Base-by-base conservation (phyloP, 1,140 invertebrate genomes). In the Episyrphus balteatus region DNA sequence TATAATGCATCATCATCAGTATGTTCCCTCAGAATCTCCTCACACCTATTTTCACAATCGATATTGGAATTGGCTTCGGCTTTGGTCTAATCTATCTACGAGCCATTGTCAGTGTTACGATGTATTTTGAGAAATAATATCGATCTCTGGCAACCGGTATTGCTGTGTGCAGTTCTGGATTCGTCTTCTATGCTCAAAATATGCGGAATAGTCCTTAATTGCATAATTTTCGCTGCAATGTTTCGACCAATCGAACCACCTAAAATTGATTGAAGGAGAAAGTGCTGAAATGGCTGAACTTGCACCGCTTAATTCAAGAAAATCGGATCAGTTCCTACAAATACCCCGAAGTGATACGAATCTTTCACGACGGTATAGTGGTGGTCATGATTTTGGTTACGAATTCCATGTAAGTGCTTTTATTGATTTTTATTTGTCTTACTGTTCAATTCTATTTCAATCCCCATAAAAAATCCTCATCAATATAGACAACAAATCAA, bases 31-130 rank as follows among this genome's bases (percentile, higher is more conserved):
- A 71, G 32, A 86, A 77, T 68, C 74, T 92, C 3, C 21, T 26
- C 21, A 26, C 21, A 5, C 8, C 8, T 5, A 26, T 26, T 26
- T 26, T 26, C 8, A 87, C 88, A 2, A 83, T 92, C 51, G 89
- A 89, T 6, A 62, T 94, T 8, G 81, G 87, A 51, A 78, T 87
- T 55, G 90, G 91, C 36, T 71, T 92, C 18, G 90, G 91, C 8
- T 88, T 92, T 59, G 91, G 90, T 2, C 75, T 94, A 52, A 89
- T 93, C 47, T 95, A 93, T 61, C 73, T 94, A 10, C 90, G 90
- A 1, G 88, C 90, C 37, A 92, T 93, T 46, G 88, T 92, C 18
- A 87, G 84, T 58, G 90, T 93, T 12, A 90, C 88, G 2, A 84
- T 83, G 48, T 93, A 92, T 74, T 95, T 94, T 62, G 88, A 93